These are phyloP conservation scores for Gadopsis bispinosus DNA, from an alignment of 2,797 vertebrate species.

Conservation along the genomic window DNA sequence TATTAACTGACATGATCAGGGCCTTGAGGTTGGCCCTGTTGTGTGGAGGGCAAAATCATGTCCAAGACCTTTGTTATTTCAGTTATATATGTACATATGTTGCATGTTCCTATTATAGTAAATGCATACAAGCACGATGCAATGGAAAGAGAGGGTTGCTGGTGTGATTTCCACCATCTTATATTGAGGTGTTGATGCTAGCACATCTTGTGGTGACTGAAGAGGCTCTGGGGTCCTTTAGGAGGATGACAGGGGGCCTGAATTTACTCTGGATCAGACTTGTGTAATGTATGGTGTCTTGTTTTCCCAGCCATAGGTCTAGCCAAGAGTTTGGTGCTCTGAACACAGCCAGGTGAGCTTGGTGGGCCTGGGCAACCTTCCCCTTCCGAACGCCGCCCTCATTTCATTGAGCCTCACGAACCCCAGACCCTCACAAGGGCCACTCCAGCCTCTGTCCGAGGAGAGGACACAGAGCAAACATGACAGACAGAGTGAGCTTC, in stretches of 20 bases:
- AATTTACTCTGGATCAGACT: not conserved
- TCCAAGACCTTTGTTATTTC: not conserved
- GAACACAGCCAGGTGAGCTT: constrained; percentile 45
- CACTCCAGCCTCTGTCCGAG: not conserved
- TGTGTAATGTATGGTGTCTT: constrained; percentile 4
- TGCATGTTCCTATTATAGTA: not conserved
- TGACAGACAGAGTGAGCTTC: constrained; percentile 89
- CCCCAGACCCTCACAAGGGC: not conserved
- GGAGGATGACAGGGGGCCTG: too few species aligned
- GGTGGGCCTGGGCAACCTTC: constrained; percentile 29
- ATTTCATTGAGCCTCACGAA: not conserved
- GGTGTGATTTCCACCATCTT: not conserved
- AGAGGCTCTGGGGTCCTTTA: not conserved
- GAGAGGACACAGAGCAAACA: constrained; percentile 63
- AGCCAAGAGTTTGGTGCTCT: constrained; percentile 27
- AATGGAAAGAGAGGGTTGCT: not conserved
- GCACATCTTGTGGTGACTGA: not conserved
- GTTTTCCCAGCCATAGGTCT: constrained; percentile 66
- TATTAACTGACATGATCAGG: not conserved
- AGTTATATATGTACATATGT: too few species aligned
- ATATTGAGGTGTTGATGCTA: not conserved
- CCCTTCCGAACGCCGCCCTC: constrained; percentile 2
- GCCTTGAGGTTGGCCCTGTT: not conserved
- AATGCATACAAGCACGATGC: not conserved
- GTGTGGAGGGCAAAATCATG: too few species aligned